Base-by-base conservation (phyloP, 2,797 vertebrate species). In the Gallinago solitaria region DNA sequence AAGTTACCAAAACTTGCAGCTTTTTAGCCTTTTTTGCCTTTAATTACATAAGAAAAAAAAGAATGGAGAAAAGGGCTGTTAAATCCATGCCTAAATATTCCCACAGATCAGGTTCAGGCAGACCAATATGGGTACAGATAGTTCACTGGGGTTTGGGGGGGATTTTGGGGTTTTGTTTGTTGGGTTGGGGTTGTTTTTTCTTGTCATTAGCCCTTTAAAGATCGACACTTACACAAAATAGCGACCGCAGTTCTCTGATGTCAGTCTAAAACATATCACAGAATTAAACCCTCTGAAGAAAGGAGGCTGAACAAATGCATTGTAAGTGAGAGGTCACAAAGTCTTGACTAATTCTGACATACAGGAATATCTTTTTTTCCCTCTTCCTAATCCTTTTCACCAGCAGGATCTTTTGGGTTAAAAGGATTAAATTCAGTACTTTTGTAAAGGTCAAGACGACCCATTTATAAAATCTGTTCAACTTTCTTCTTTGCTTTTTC, bases 361-460 rank as follows among this genome's bases (percentile, higher is more conserved):
- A 48, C 8, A 33, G 32, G 50, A 65, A 23, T 37, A 51, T 56
- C 50, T 27, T 15, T 53, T 60, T 60, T 50, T 48, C 25, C 8
- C 8, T 65, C 50, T 85, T 47, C 48, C 67, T 86, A 89, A 89
- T 91, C 73, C 79, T 88, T 96, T 92, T 75, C 69, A 73, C 61
- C 75, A 83, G 73, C 75, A 91, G 67, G 69, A 76, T 79, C 45
- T 92, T 89, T 88, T 24, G 23, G 79, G 79, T 89, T 88, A 90
- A 93, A 92, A 45, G 47, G 61, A 95, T 90, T 95, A 89, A 88
- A 93, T 91, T 79, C 94, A 75, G 28, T 79, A 76, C 65, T 83
- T 95, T 50, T 82, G 30, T 88, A 92, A 91, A 96, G 87, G 91
- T 96, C 82, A 95, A 47, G 92, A 90, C 81, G 39, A 56, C 88